A percentile compares a stretch with the other conserved stretches of the same genome.
Conservation (phyloP, 2,797 vertebrate species). For the Chiroxiphia lanceolata region DNA sequence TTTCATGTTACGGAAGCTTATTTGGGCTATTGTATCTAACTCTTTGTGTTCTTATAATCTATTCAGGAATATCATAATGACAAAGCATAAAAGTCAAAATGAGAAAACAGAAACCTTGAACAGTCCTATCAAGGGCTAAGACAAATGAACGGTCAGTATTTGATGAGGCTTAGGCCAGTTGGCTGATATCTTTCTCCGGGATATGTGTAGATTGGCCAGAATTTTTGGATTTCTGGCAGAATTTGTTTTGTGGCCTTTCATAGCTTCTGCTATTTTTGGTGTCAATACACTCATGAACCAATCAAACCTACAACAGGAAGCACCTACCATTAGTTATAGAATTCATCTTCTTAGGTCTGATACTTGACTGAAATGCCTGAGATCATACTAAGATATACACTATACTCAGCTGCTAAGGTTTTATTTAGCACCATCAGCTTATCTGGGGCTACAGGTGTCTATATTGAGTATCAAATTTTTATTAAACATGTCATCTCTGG, state of each 20-base stretch:
- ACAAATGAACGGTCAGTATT: not conserved
- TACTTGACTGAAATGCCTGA: not conserved
- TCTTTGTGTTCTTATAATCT: not conserved
- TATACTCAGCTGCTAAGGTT: not conserved
- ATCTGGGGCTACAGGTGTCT: not conserved
- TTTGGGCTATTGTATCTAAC: not conserved
- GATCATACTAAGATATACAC: not conserved
- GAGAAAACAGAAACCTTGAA: not conserved
- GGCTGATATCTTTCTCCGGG: not conserved
- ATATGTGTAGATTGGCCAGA: not conserved
- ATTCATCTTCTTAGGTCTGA: not conserved
- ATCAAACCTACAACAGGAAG: not conserved
- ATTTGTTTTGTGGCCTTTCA: not conserved
- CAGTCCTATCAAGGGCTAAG: not conserved
- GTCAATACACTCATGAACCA: not conserved
- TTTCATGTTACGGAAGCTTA: not conserved
- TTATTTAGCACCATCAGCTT: not conserved
- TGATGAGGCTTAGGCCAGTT: not conserved
- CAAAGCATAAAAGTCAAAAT: not conserved
- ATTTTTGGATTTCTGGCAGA: not conserved
- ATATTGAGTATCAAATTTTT: not conserved
- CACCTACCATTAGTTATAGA: not conserved
- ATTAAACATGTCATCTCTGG: not conserved
- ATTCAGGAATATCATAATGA: not conserved
- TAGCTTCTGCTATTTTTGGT: not conserved